phyloP scores from a whole-genome alignment of 2,888 invertebrate genomes.

The Nemapogon koenigi region DNA sequence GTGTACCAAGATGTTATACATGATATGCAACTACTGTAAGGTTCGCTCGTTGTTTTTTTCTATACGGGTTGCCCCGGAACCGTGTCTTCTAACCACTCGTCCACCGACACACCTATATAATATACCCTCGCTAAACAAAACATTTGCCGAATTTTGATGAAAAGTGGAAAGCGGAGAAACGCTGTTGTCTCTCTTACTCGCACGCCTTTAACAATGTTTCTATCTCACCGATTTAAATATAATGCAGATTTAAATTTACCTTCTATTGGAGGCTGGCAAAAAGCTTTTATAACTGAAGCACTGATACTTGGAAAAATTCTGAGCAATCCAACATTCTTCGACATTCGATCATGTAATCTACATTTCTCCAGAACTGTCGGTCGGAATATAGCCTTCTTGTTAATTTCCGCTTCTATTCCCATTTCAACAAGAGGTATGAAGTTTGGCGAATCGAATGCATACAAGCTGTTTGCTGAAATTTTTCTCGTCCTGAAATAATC shows the following conservation, averaged over 20 bases:
- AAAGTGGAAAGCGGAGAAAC: no score
- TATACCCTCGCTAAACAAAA: no score
- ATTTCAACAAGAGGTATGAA: constrained; percentile 81
- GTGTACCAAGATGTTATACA: no score
- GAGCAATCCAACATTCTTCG: constrained; percentile 84
- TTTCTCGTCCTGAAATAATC: constrained; percentile 72
- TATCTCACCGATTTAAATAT: background rate
- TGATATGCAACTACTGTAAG: no score
- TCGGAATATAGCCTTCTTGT: constrained; percentile 47
- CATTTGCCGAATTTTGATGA: no score
- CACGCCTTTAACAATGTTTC: background rate
- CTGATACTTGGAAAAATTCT: constrained; percentile 93
- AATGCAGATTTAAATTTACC: constrained; percentile 27
- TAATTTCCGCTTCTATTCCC: constrained; percentile 79
- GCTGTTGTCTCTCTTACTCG: no score
- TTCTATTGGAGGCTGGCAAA: constrained; percentile 76
- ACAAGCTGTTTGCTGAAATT: constrained; percentile 71
- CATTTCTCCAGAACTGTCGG: constrained; percentile 65
- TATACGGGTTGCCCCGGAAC: no score
- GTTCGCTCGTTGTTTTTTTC: no score
- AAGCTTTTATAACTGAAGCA: constrained; percentile 73
- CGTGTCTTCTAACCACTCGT: no score
- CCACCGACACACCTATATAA: no score
- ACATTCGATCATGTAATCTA: constrained; percentile 74
- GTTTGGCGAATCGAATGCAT: constrained; percentile 90